Conservation (phyloP, 2,113 vertebrate genomes). For the Grammomys surdaster region DNA sequence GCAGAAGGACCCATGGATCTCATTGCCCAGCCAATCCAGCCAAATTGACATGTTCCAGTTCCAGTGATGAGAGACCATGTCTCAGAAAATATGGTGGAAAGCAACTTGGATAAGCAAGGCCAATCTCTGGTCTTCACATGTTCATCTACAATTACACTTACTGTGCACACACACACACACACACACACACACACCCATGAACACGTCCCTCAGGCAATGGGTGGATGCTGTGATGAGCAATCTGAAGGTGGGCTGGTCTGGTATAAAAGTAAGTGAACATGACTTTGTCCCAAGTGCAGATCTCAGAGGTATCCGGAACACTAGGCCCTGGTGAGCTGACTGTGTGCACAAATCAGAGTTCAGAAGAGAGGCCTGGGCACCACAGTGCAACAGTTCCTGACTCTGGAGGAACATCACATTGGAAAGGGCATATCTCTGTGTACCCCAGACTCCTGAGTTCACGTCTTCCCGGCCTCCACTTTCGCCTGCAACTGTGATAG, state of each 20-base stretch:
- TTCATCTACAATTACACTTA: neutral
- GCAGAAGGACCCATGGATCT: neutral
- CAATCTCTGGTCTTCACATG: neutral
- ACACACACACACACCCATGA: too few species aligned
- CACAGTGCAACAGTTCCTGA: neutral
- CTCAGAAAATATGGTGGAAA: neutral
- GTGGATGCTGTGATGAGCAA: neutral
- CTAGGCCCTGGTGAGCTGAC: neutral
- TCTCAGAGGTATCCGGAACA: neutral
- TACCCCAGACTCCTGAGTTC: neutral
- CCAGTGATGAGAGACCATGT: neutral
- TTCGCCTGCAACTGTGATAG: neutral
- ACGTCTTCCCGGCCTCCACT: rapidly evolving
- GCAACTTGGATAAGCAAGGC: neutral
- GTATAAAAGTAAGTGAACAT: neutral
- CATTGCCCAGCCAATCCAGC: neutral
- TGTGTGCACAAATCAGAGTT: neutral
- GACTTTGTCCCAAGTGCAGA: neutral
- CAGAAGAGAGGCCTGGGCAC: neutral
- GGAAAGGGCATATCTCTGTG: rapidly evolving
- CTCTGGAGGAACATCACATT: neutral
- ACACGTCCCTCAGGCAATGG: neutral
- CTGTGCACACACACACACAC: neutral
- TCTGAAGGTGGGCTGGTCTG: neutral
- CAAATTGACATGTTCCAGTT: neutral